These are phyloP conservation scores for Apantesis nais DNA, from an alignment of 2,888 invertebrate genomes.

Conservation along the genomic window DNA sequence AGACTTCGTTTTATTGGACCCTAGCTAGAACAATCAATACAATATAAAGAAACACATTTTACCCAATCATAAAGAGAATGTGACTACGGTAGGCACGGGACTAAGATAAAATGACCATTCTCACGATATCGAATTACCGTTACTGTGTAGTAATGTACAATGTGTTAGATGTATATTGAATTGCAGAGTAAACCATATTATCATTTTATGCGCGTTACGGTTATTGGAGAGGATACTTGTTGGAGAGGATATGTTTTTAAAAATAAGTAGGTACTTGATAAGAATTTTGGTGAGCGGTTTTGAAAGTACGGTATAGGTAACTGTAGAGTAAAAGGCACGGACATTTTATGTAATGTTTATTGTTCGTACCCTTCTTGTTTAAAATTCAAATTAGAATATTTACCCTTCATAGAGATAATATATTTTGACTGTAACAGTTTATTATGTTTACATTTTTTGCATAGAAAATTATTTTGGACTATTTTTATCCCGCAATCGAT, in stretches of 20 bases:
- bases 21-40: neutral
- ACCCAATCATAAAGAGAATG: conserved; percentile 19
- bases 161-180: conserved; percentile 44
- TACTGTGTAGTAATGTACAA: conserved; percentile 43
- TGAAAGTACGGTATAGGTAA: too few relatives aligned
- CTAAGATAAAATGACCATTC: conserved; percentile 34
- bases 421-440: neutral
- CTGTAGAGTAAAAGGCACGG: conserved; percentile 19
- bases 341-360: conserved; percentile 16
- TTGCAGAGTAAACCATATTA: conserved; percentile 37
- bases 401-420: conserved; percentile 16
- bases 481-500: neutral
- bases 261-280: conserved; percentile 33
- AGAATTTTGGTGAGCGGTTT: conserved; percentile 25
- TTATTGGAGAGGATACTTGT: conserved; percentile 36
- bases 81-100: conserved; percentile 29
- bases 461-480: neutral
- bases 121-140: conserved; percentile 52
- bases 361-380: conserved; percentile 22
- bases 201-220: conserved; percentile 39
- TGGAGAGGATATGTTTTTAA: conserved; percentile 34
- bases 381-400: conserved; percentile 19
- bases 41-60: conserved; percentile 10
- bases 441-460: neutral
- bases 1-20: neutral